Evolutionary conservation across 2,797 vertebrate species (phyloP), one percentile per base, ranked within the genome.

Genomic region (Typhlichthys eigenmanni): DNA sequence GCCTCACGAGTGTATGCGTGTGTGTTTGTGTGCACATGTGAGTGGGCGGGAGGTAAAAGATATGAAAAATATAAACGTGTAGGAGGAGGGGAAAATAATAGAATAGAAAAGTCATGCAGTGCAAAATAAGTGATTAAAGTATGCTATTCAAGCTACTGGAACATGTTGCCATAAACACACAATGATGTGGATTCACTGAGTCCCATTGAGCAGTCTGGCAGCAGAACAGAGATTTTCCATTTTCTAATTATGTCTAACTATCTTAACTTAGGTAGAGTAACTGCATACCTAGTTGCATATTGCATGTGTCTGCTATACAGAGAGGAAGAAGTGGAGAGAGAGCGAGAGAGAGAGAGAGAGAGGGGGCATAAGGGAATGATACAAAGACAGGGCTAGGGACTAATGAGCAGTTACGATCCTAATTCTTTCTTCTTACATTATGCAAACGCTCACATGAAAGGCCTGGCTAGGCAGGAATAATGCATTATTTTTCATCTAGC

Each of bases 401-500:
- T 62, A 66, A 75, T 68, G 72, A 56, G 29, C 81, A 83, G 83
- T 81, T 85, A 84, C 81, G 86, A 90, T 86, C 75, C 76, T 69
- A 76, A 87, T 85, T 86, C 84, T 81, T 80, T 82, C 72, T 2
- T 64, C 81, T 83, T 86, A 85, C 84, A 89, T 89, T 89, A 91
- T 89, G 88, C 87, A 87, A 83, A 88, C 71, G 58, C 72, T 84
- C 75, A 89, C 88, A 89, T 90, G 88, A 90, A 91, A 90, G 24
- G 88, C 69, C 70, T 67, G 79, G 46, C 80, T 77, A 85, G 85
- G 85, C 85, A 82, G 76, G 58, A 73, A 87, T 89, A 81, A 89
- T 85, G 78, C 82, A 91, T 90, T 91, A 87, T 76, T 83, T 87
- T 90, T 90, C 85, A 89, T 90, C 87, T 87, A 88, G 82, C 85